Evolutionary conservation across 2,888 invertebrate species (phyloP), one percentile per base, ranked within the genome.

Genomic region (Leuctra nigra): DNA sequence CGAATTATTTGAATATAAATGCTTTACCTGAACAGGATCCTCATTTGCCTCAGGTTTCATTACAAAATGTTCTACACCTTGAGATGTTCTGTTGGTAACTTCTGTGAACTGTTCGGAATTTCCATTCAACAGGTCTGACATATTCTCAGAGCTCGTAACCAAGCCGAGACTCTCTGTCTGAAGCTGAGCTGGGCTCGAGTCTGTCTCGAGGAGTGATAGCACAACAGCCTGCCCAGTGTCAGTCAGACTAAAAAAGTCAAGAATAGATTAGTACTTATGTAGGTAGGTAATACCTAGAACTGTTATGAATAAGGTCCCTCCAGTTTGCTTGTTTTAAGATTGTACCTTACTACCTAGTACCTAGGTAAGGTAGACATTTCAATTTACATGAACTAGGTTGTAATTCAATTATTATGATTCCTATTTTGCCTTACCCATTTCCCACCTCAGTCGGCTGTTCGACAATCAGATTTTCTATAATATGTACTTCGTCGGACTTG

Each of bases 171-270:
- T n/a, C n/a, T n/a, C n/a, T n/a, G n/a, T n/a, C n/a, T n/a, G n/a
- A n/a, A n/a, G 25, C n/a, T n/a, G 52, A n/a, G 2, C n/a, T 7
- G 20, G 14, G 36, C n/a, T 41, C n/a, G 79, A 77, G 59, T 79
- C 79, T 60, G 78, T 79, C 66, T 82, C 82, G 61, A 77, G 77
- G 62, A 83, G 69, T 53, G 81, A 80, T 65, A 82, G 73, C 62
- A 82, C 77, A 55, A 81, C 77, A 33, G 71, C 69, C 65, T 81
- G 80, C 52, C 77, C 81, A 46, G 79, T 78, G 72, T 82, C 81
- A 69, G 81, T 78, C 72, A 82, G 78, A 70, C 83, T 83, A 75
- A 29, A 77, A 75, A 63, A 57, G 56, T 24, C 24, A 35, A 57
- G 22, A 44, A 29, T 29, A 7, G 29, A 7, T 29, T 11, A 7